Conservation (phyloP, 2,797 vertebrate species). For the Phrynocephalus guinanensis region DNA sequence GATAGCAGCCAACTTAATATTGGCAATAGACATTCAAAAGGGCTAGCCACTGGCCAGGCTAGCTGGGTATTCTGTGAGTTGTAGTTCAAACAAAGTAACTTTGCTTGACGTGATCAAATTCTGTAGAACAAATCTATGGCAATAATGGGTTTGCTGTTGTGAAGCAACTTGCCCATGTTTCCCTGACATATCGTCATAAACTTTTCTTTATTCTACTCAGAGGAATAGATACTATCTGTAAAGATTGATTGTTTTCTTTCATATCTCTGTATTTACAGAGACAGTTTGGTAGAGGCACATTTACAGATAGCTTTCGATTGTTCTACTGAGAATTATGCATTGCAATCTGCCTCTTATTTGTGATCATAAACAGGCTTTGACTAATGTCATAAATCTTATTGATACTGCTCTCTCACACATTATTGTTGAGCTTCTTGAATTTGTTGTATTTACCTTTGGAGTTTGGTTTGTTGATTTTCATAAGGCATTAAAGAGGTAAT, state of each 20-base stretch:
- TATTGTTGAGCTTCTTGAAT: background rate
- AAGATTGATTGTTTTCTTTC: background rate
- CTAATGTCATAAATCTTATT: slow-evolving; percentile 27
- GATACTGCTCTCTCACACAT: slow-evolving; percentile 12
- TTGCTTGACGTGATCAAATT: background rate
- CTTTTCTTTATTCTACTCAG: slow-evolving; percentile 1
- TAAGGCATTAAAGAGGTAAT: background rate
- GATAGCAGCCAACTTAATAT: too few relatives aligned
- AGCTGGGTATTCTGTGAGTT: background rate
- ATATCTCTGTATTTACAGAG: background rate
- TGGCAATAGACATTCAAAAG: background rate
- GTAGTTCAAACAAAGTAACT: background rate
- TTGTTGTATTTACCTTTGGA: background rate
- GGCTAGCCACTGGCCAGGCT: background rate
- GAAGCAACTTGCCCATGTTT: background rate
- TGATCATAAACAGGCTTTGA: background rate
- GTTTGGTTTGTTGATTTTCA: background rate
- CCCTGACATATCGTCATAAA: background rate
- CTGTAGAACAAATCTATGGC: background rate
- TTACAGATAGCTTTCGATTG: slow-evolving; percentile 19
- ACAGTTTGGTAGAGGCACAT: background rate
- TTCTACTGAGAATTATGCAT: slow-evolving; percentile 25
- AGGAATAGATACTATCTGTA: slow-evolving; percentile 4
- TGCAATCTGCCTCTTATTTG: slow-evolving; percentile 5
- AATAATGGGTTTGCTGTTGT: background rate